Conservation (phyloP, 2,113 vertebrate species). For the Ramphastos sulfuratus region DNA sequence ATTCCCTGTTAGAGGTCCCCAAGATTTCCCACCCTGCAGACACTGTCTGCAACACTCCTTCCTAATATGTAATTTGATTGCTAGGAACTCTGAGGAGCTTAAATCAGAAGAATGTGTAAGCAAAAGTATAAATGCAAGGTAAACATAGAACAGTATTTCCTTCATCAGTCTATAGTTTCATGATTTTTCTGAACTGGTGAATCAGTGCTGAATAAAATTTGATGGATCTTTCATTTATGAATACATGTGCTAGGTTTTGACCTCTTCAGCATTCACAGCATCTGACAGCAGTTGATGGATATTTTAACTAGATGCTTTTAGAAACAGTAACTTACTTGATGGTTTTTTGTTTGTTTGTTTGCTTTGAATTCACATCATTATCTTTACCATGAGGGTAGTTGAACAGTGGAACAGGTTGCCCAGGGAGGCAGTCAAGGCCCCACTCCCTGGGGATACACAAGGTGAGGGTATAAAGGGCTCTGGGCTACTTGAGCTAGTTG, state of each 20-base stretch:
- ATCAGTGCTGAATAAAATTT: background rate
- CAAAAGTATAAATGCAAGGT: background rate
- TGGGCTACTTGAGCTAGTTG: too few species aligned
- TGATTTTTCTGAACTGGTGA: background rate
- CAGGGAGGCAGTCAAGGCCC: too few species aligned
- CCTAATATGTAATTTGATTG: background rate
- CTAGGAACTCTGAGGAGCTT: background rate
- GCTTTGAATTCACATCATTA: background rate
- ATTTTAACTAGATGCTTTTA: background rate
- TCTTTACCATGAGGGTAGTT: too few species aligned
- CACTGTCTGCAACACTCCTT: background rate
- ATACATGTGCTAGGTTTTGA: background rate
- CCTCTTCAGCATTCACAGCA: background rate
- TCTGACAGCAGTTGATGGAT: background rate
- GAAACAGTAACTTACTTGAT: background rate
- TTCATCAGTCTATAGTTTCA: background rate
- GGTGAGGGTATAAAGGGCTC: too few species aligned
- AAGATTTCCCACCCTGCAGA: background rate
- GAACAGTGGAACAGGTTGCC: too few species aligned
- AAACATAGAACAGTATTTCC: background rate
- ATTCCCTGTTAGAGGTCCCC: background rate
- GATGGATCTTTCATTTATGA: background rate
- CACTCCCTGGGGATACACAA: too few species aligned
- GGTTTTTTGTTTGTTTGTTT: background rate
- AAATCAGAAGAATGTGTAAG: background rate